These are phyloP conservation scores for Psittacula echo DNA, from an alignment of 2,797 vertebrate species.

Conservation along the genomic window DNA sequence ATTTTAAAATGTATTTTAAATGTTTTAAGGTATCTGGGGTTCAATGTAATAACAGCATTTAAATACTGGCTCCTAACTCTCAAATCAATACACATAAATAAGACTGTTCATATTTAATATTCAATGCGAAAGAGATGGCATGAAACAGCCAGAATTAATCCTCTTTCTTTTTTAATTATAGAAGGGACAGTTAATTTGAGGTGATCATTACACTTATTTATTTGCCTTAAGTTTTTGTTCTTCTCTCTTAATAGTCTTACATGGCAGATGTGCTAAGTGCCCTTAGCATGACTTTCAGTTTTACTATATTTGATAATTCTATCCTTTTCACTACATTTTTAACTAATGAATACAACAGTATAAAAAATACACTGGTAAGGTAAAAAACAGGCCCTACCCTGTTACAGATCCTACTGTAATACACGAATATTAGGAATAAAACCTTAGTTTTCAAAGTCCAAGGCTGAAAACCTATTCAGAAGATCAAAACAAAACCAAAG, in stretches of 20 bases:
- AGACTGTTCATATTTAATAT: neutral
- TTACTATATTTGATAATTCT: neutral
- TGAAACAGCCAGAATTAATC: neutral
- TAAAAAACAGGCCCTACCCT: neutral
- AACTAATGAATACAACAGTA: neutral
- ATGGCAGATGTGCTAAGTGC: neutral
- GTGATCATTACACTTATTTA: neutral
- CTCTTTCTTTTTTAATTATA: neutral
- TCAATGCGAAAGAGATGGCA: neutral
- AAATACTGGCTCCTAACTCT: neutral
- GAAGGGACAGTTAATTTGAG: constrained; percentile 2
- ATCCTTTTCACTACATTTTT: neutral
- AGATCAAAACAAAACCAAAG: neutral
- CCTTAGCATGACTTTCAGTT: neutral
- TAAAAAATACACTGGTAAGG: neutral
- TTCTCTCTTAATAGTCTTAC: neutral
- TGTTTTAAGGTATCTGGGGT: neutral
- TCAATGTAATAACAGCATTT: neutral
- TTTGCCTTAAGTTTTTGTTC: neutral
- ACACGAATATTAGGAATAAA: neutral
- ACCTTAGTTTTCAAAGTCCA: neutral
- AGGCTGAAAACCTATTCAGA: neutral
- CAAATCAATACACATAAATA: neutral
- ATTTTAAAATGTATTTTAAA: neutral
- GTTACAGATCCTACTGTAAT: neutral